Evolutionary conservation across 2,113 vertebrate species (phyloP).

Genomic region (Paramormyrops kingsleyae): DNA sequence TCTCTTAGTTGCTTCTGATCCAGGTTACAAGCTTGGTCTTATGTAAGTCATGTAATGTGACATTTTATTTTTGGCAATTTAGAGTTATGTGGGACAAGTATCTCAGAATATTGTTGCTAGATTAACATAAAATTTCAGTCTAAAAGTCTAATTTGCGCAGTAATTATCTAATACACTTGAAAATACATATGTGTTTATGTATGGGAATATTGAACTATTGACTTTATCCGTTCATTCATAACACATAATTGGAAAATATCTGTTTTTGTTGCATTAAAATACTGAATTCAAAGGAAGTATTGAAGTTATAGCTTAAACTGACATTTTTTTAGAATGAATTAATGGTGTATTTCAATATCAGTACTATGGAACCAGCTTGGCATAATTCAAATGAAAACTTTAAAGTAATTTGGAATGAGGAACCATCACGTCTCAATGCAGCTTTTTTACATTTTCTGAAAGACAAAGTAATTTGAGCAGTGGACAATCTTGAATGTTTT

Average conservation of each 20-base stretch:
- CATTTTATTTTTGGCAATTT: not conserved
- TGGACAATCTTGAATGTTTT: not conserved
- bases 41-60: not conserved
- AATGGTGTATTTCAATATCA: not conserved
- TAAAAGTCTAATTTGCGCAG: not conserved
- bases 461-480: not conserved
- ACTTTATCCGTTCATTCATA: not conserved
- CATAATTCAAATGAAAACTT: not conserved
- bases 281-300: not conserved
- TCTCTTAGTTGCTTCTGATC: slow-evolving; percentile 21
- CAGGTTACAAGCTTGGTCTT: slow-evolving; percentile 13
- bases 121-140: not conserved
- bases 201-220: not conserved
- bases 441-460: not conserved
- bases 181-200: not conserved
- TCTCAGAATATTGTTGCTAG: not conserved
- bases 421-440: not conserved
- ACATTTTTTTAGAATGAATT: not conserved
- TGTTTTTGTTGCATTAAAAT: not conserved
- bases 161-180: not conserved
- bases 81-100: not conserved
- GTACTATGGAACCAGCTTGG: not conserved
- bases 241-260: not conserved
- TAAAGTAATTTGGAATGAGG: not conserved
- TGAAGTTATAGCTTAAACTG: not conserved